Evolutionary conservation across 2,888 invertebrate species (phyloP).

Genomic region (Caenorhabditis imperialis): DNA sequence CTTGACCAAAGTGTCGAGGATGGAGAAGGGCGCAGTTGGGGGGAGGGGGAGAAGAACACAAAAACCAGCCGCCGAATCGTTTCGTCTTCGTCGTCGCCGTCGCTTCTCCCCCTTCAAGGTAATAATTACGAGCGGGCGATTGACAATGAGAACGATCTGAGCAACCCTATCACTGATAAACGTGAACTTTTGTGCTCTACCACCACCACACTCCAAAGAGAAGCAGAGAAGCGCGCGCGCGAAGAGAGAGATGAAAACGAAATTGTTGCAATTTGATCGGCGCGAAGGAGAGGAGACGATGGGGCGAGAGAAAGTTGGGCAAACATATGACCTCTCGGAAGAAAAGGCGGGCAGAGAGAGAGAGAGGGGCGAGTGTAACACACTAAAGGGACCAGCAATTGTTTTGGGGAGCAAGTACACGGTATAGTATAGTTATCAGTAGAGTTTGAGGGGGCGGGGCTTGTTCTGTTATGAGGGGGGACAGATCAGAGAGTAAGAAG

Average conservation of each 20-base stretch:
- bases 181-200: slow-evolving; percentile 37
- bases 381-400: too few species aligned
- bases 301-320: slow-evolving; percentile 51
- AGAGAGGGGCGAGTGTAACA: slow-evolving; percentile 25
- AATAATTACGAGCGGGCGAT: background rate
- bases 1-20: slow-evolving; percentile 44
- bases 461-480: too few species aligned
- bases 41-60: slow-evolving; percentile 8
- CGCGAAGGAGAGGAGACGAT: slow-evolving; percentile 38
- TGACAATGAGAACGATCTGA: too few species aligned
- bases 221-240: slow-evolving; percentile 6
- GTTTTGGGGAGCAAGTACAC: too few species aligned
- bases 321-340: slow-evolving; percentile 56
- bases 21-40: too few species aligned
- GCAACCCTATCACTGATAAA: too few species aligned
- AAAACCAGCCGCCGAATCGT: slow-evolving; percentile 27
- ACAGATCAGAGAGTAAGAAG: too few species aligned
- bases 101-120: slow-evolving; percentile 1
- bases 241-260: slow-evolving; percentile 39
- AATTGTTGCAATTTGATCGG: slow-evolving; percentile 55
- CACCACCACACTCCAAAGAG: background rate
- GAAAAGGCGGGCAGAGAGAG: slow-evolving; percentile 28
- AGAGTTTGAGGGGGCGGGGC: too few species aligned
- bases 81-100: background rate
- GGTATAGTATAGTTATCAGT: too few species aligned